Conservation (phyloP, 2,797 vertebrate species). For the Orientallactaga sibirica region DNA sequence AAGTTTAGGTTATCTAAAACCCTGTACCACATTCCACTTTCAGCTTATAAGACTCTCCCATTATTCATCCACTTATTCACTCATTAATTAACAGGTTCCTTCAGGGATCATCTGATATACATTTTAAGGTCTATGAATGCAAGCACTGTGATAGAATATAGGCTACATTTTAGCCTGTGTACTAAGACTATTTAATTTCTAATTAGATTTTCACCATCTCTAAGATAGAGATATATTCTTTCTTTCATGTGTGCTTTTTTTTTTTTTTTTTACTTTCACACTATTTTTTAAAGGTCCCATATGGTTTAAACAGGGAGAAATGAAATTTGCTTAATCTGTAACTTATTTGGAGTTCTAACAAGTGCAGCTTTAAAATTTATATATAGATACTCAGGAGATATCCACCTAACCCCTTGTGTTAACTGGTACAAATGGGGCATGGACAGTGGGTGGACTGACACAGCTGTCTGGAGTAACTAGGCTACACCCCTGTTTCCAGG, state of each 20-base stretch:
- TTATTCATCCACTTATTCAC: neutral
- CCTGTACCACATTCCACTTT: neutral
- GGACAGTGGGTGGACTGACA: no score
- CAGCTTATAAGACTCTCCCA: neutral
- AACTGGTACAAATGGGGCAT: neutral
- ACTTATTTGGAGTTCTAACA: neutral
- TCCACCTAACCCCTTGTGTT: no score
- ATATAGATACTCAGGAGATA: neutral
- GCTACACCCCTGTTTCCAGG: no score
- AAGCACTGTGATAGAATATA: neutral
- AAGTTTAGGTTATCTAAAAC: neutral
- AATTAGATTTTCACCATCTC: neutral
- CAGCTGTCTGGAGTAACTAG: no score
- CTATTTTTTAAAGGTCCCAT: neutral
- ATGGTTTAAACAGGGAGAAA: slow-evolving; percentile 19
- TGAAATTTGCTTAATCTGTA: neutral
- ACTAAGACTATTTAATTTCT: neutral
- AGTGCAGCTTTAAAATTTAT: neutral
- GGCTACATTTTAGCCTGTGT: neutral
- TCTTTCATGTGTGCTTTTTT: neutral
- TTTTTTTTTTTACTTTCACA: neutral
- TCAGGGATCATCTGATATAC: neutral
- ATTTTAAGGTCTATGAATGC: neutral
- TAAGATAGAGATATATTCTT: neutral
- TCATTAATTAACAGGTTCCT: neutral